Percentiles rank a stretch among this genome's conserved stretches.
Evolutionary conservation across 2,888 invertebrate species (phyloP).

Genomic region (Dicycla oo): DNA sequence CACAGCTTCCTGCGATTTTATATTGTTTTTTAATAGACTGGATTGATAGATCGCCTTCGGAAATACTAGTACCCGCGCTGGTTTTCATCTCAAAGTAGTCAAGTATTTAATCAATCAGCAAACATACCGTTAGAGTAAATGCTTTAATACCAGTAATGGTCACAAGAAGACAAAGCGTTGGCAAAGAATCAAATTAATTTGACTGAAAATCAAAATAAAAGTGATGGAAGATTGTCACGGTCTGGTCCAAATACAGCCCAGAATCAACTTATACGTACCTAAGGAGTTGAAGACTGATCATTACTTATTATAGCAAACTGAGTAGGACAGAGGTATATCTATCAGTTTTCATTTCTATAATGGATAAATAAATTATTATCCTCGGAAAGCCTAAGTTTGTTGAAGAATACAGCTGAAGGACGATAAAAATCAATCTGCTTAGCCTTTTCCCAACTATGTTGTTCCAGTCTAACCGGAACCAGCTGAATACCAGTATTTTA

Average conservation of each 20-base stretch:
- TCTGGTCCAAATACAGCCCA: background rate
- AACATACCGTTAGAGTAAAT: background rate
- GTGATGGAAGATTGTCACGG: background rate
- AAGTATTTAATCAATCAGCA: background rate
- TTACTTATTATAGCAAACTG: background rate
- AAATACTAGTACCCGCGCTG: background rate
- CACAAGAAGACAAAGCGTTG: background rate
- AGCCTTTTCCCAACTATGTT: too few species aligned
- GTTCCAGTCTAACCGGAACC: too few species aligned
- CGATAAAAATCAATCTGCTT: too few species aligned
- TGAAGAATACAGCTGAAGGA: background rate
- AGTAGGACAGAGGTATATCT: background rate
- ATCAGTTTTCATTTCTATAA: too few species aligned
- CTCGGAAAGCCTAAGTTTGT: background rate
- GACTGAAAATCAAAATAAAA: conserved; percentile 14
- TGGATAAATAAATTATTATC: background rate
- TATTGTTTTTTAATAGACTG: background rate
- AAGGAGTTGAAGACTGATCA: background rate
- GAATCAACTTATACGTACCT: background rate
- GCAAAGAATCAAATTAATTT: background rate
- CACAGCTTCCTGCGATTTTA: conserved; percentile 14
- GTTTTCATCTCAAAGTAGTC: conserved; percentile 6
- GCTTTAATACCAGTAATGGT: background rate
- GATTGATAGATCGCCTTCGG: background rate
- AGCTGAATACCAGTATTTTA: too few species aligned